Conservation (phyloP, 2,113 vertebrate genomes). For the Hippocampus mohnikei region DNA sequence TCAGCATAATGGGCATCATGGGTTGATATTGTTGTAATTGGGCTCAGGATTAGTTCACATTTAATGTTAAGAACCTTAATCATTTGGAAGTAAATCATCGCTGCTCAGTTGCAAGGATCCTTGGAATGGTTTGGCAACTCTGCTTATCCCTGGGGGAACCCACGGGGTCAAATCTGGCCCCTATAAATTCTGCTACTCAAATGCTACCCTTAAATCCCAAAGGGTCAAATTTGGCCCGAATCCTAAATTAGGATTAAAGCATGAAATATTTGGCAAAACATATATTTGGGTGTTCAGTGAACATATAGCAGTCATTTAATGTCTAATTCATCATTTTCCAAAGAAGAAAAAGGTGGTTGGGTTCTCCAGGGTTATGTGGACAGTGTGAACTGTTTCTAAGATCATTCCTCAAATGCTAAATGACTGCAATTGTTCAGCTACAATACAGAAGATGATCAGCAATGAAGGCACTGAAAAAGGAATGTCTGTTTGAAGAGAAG, state of each 20-base stretch:
- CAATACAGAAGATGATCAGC: constrained; percentile 36
- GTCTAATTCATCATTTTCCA: no score
- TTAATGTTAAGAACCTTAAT: neutral
- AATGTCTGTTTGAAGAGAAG: constrained; percentile 3
- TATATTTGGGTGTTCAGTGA: no score
- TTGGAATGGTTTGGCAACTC: neutral
- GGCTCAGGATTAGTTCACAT: neutral
- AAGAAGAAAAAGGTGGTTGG: no score
- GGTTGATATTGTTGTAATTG: neutral
- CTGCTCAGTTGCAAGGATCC: neutral
- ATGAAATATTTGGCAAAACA: no score
- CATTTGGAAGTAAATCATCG: neutral
- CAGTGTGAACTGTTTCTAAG: constrained; percentile 6
- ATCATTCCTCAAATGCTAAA: constrained; percentile 4
- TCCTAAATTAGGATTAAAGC: no score
- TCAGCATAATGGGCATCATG: neutral
- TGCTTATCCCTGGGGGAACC: no score
- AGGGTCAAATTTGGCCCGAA: no score
- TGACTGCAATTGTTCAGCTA: constrained; percentile 11
- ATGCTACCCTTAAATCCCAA: no score
- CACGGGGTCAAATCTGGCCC: no score
- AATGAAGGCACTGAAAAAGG: constrained; percentile 64
- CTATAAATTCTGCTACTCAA: no score
- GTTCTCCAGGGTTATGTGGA: no score
- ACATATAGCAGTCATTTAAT: no score